phyloP scores from a whole-genome alignment of 37 sponge, comb jelly and placozoan species.

The Aplysina aerophoba region DNA sequence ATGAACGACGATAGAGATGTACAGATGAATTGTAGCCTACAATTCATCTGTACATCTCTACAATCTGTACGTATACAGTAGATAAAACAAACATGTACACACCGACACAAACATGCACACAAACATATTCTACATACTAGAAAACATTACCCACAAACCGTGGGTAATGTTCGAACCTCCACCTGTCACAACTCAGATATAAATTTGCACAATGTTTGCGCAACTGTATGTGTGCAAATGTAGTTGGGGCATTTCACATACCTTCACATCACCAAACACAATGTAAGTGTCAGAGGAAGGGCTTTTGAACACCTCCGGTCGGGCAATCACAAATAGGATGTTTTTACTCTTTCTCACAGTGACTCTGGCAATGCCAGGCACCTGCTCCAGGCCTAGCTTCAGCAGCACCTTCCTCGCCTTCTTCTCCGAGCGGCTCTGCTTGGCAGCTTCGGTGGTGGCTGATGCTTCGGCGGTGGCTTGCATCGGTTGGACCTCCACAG shows the following conservation, averaged over 20 bases:
- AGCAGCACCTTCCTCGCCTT: constrained; percentile 94
- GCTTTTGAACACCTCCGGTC: constrained; percentile 98
- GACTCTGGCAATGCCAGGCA: constrained; percentile 87
- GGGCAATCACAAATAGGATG: constrained; percentile 94
- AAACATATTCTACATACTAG: too few species aligned
- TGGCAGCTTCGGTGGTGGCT: constrained; percentile 39
- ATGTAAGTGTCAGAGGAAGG: constrained; percentile 95
- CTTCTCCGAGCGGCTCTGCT: constrained; percentile 96
- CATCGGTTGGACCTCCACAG: not conserved
- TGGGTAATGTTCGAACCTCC: too few species aligned
- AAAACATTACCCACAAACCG: too few species aligned
- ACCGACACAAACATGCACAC: too few species aligned
- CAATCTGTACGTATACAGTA: too few species aligned
- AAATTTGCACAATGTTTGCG: too few species aligned
- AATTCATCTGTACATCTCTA: too few species aligned
- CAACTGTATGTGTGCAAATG: too few species aligned
- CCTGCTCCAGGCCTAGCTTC: constrained; percentile 87
- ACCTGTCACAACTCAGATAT: too few species aligned
- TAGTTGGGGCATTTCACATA: not conserved
- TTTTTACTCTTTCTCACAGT: constrained; percentile 96
- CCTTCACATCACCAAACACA: constrained; percentile 98
- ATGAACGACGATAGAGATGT: too few species aligned
- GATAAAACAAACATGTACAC: too few species aligned
- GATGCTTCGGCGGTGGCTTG: not conserved
- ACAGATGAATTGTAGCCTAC: too few species aligned